Conservation (phyloP, 2,888 invertebrate genomes). For the Lysandra bellargus region DNA sequence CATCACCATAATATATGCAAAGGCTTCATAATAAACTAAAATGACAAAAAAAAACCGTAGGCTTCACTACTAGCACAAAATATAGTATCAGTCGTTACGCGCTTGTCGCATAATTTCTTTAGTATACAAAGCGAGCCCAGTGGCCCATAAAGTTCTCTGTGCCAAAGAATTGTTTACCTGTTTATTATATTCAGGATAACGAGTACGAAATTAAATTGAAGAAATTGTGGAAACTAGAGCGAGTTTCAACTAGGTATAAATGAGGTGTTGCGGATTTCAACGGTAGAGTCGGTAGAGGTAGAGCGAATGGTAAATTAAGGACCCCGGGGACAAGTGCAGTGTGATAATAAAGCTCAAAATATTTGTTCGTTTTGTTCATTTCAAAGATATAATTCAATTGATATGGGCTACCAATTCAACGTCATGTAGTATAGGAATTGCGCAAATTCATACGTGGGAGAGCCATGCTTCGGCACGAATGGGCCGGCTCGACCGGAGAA, state of each 20-base stretch:
- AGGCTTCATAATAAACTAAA: conserved; percentile 28
- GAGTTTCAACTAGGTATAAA: neutral
- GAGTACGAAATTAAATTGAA: conserved; percentile 22
- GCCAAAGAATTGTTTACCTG: conserved; percentile 29
- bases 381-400: neutral
- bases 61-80: neutral
- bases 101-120: conserved; percentile 43
- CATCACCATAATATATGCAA: neutral
- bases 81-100: conserved; percentile 18
- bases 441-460: too few relatives aligned
- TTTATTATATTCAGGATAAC: conserved; percentile 25
- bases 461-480: too few relatives aligned
- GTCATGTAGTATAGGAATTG: too few relatives aligned
- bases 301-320: neutral
- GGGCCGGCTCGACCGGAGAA: too few relatives aligned
- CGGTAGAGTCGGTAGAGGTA: neutral
- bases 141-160: conserved; percentile 34
- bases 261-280: neutral
- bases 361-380: neutral
- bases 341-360: neutral
- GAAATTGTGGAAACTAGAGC: neutral
- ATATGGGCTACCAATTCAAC: too few relatives aligned
- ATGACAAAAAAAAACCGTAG: conserved; percentile 25
- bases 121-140: conserved; percentile 44
- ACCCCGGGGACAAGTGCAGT: neutral